A percentile compares a stretch with the other conserved stretches of the same genome.
Evolutionary conservation across 1,140 invertebrate species (phyloP).

Genomic region (Tetragnatha versicolor): DNA sequence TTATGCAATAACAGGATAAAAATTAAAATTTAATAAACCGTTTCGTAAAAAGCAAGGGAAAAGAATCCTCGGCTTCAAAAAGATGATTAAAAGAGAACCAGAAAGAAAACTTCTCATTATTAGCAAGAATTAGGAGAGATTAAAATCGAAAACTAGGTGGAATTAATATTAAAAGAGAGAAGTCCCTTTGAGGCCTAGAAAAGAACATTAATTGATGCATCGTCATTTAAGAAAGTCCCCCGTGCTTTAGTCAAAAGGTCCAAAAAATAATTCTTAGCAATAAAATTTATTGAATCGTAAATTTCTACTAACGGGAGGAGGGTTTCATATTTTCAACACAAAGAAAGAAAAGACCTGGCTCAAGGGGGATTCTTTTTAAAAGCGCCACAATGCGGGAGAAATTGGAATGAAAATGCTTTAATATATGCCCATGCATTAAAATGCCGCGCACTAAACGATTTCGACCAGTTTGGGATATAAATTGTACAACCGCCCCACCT

Average conservation of each 20-base stretch:
- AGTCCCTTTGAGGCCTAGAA: slow-evolving; percentile 14
- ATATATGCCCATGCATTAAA: too few relatives aligned
- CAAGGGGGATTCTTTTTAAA: not conserved
- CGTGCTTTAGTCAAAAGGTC: not conserved
- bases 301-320: slow-evolving; percentile 2
- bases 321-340: not conserved
- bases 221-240: slow-evolving; percentile 21
- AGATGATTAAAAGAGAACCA: not conserved
- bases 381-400: not conserved
- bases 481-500: too few relatives aligned
- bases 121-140: slow-evolving; percentile 7
- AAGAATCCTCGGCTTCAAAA: not conserved
- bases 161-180: slow-evolving; percentile 22
- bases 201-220: slow-evolving; percentile 26
- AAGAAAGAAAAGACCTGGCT: not conserved
- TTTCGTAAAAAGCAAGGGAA: not conserved
- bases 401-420: slow-evolving; percentile 5
- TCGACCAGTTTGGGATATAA: too few relatives aligned
- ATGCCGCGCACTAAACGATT: too few relatives aligned
- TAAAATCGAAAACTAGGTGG: slow-evolving; percentile 38
- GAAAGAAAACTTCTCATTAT: slow-evolving; percentile 16
- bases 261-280: slow-evolving; percentile 23
- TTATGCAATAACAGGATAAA: slow-evolving; percentile 14
- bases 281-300: slow-evolving; percentile 37
- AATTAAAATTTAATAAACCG: slow-evolving; percentile 36